Percentiles rank a stretch among this genome's conserved stretches.
These are phyloP conservation scores for Falco novaeseelandiae DNA, from an alignment of 2,797 vertebrate genomes.

Conservation along the genomic window DNA sequence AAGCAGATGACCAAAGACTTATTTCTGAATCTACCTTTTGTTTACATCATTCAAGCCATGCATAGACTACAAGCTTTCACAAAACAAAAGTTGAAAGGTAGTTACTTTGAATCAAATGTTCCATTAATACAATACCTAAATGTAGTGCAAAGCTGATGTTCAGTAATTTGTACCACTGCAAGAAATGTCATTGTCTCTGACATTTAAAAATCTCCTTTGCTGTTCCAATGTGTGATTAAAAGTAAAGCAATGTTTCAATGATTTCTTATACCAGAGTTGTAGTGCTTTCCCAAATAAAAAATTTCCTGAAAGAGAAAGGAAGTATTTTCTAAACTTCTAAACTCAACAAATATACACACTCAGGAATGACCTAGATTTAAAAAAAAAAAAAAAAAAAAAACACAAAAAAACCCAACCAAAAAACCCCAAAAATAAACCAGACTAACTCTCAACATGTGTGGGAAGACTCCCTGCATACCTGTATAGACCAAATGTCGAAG, in stretches of 20 bases:
- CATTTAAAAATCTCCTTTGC: neutral
- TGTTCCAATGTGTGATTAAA: neutral
- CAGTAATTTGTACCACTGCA: neutral
- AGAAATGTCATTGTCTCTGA: neutral
- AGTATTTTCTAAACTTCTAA: neutral
- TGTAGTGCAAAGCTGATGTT: neutral
- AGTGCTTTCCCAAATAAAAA: neutral
- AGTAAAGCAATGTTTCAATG: neutral
- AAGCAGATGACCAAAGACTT: neutral
- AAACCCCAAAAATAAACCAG: neutral
- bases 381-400: fast-evolving
- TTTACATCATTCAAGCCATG: neutral
- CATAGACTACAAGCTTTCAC: neutral
- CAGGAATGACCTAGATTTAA: neutral
- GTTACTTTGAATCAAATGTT: neutral
- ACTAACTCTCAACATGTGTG: too few relatives aligned
- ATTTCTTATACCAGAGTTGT: neutral
- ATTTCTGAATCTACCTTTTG: neutral
- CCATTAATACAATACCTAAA: neutral
- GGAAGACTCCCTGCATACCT: neutral
- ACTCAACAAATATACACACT: neutral
- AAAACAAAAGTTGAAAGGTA: neutral
- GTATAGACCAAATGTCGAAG: neutral
- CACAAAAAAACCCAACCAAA: fast-evolving
- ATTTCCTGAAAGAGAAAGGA: neutral